Percentiles rank a stretch among this genome's conserved stretches.
phyloP scores from a whole-genome alignment of 2,797 vertebrate genomes.

The Chelmon rostratus region DNA sequence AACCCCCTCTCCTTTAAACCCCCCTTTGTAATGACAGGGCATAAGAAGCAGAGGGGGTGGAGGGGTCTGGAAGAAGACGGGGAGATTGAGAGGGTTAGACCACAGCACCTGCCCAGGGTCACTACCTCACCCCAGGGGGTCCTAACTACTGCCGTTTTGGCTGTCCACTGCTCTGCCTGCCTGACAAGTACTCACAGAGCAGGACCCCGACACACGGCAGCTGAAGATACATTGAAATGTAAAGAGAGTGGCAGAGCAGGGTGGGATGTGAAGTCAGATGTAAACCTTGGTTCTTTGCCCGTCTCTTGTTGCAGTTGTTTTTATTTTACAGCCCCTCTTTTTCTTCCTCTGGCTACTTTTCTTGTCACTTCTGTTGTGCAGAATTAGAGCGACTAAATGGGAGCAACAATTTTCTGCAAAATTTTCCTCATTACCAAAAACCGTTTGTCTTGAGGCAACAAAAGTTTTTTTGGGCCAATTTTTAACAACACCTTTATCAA shows the following conservation, averaged over 20 bases:
- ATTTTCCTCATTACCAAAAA: slow-evolving; percentile 66
- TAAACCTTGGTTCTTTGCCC: slow-evolving; percentile 21
- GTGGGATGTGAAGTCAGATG: slow-evolving; percentile 31
- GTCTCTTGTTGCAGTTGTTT: background rate
- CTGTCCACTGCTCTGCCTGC: slow-evolving; percentile 68
- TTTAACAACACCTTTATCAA: slow-evolving; percentile 52
- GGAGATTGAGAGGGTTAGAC: slow-evolving; percentile 76
- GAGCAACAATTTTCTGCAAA: slow-evolving; percentile 56
- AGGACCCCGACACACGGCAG: slow-evolving; percentile 49
- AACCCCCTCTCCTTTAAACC: slow-evolving; percentile 76
- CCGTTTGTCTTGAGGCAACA: slow-evolving; percentile 38
- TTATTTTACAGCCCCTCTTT: slow-evolving; percentile 19
- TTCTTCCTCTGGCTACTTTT: slow-evolving; percentile 30
- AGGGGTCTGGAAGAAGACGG: slow-evolving; percentile 68
- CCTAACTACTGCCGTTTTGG: slow-evolving; percentile 75
- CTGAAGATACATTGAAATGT: slow-evolving; percentile 55
- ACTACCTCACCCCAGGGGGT: slow-evolving; percentile 76
- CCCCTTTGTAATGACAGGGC: slow-evolving; percentile 84
- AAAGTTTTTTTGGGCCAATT: slow-evolving; percentile 34
- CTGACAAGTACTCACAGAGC: slow-evolving; percentile 54
- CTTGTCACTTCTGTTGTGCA: slow-evolving; percentile 52
- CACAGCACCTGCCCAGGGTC: slow-evolving; percentile 87
- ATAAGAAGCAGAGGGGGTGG: slow-evolving; percentile 73
- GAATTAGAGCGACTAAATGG: slow-evolving; percentile 65
- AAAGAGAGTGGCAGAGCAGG: slow-evolving; percentile 33